Base-by-base conservation (phyloP, 1,140 invertebrate genomes). In the Drosophila subpulchrella region DNA sequence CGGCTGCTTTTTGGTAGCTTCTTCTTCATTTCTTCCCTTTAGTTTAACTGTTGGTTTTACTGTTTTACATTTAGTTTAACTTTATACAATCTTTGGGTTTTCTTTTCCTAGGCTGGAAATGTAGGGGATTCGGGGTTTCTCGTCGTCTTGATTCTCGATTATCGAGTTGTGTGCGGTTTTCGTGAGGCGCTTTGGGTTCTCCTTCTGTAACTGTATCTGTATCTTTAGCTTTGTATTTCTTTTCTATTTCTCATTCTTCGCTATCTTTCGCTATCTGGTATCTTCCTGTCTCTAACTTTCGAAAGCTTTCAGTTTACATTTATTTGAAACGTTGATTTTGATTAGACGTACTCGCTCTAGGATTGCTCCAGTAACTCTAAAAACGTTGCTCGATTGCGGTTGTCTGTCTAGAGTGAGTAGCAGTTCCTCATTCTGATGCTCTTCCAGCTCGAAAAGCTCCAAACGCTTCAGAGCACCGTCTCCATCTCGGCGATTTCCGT, bases 401-500 rank as follows among this genome's bases (percentile, higher is more conserved):
- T 56, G 47, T 47, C 6, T 48, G 39, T 17, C 20, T 61, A 30
- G 42, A 39, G 44, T 24, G 56, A 60, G 46, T 17, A 50, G 24
- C 17, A 57, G 50, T 17, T 60, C n/a, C 20, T 17, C 32, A 41
- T 57, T 32, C 60, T 7, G 7, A 15, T 7, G n/a, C 32, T 34
- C 32, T 8, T 34, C 8, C 41, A 42, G 41, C n/a, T 46, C 42
- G 15, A 46, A 42, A 15, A 51, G 46, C 24, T 71, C 41, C 44
- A 60, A 61, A 59, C 73, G 58, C 75, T 89, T 97, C 96, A 97
- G 94, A 97, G 96, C 94, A 97, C 96, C 91, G 96, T 97, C 94
- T 97, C 96, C 95, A 97, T 97, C 94, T 97, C 96, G 88, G 96
- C 96, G 74, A 96, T 95, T 93, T 96, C 95, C 76, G 95, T 96